phyloP scores from a whole-genome alignment of 2,113 vertebrate genomes.

The Danionella cerebrum region DNA sequence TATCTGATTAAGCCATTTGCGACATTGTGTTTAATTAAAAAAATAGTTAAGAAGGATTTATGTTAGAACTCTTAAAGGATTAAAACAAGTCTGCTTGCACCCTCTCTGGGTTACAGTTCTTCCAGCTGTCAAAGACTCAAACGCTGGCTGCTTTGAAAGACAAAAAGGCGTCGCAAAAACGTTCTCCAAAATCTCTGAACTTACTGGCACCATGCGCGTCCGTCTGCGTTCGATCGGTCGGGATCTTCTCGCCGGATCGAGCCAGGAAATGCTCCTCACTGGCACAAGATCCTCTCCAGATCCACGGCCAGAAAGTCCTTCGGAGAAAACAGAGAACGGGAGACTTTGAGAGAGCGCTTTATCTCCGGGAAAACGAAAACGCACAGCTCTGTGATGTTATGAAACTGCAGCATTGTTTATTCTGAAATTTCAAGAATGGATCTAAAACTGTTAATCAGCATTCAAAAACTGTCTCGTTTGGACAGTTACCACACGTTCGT shows the following conservation, averaged over 20 bases:
- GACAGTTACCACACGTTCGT: neutral
- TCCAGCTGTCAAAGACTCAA: neutral
- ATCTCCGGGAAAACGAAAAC: conserved; percentile 10
- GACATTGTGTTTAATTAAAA: too few relatives aligned
- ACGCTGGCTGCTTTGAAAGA: neutral
- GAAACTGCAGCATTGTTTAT: too few relatives aligned
- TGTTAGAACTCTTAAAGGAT: neutral
- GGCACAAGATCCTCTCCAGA: conserved; percentile 39
- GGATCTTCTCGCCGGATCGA: conserved; percentile 41
- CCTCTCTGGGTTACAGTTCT: neutral
- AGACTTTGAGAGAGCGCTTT: neutral
- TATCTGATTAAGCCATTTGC: too few relatives aligned
- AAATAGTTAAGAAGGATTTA: neutral
- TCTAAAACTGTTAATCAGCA: too few relatives aligned
- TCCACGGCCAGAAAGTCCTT: conserved; percentile 43
- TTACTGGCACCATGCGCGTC: conserved; percentile 50
- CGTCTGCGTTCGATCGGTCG: conserved; percentile 38
- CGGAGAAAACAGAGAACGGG: conserved; percentile 29
- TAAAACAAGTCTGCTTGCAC: neutral
- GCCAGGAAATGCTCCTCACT: conserved; percentile 41
- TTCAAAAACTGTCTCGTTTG: too few relatives aligned
- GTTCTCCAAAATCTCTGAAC: conserved; percentile 50
- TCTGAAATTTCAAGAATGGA: too few relatives aligned
- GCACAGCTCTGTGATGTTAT: neutral
- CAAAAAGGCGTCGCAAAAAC: neutral